These are phyloP conservation scores for Xyrauchen texanus DNA, from an alignment of 2,113 vertebrate genomes.

Conservation along the genomic window DNA sequence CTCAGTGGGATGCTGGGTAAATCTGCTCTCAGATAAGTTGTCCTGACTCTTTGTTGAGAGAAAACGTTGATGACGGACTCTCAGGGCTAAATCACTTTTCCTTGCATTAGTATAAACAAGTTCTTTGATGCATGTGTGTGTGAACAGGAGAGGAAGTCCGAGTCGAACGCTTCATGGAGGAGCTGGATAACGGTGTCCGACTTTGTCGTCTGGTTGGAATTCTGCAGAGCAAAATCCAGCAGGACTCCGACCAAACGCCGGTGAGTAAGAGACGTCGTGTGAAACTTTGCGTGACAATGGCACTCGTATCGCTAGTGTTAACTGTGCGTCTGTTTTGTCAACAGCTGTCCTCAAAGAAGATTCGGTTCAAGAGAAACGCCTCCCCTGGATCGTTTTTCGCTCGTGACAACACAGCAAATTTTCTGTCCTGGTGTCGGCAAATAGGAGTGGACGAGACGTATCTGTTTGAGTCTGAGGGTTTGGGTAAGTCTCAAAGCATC, in stretches of 20 bases:
- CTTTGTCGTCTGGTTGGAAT: slow-evolving; percentile 84
- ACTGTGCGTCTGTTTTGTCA: slow-evolving; percentile 44
- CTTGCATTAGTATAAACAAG: background rate
- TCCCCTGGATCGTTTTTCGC: slow-evolving; percentile 95
- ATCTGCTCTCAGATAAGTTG: background rate
- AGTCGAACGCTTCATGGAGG: slow-evolving; percentile 80
- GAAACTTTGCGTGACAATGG: background rate
- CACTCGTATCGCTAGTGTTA: background rate
- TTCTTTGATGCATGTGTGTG: background rate
- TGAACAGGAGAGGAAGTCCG: slow-evolving; percentile 74
- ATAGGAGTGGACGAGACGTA: slow-evolving; percentile 92
- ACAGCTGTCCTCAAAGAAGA: slow-evolving; percentile 85
- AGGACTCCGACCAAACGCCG: slow-evolving; percentile 73
- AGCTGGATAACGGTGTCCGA: slow-evolving; percentile 74
- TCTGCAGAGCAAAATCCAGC: slow-evolving; percentile 83
- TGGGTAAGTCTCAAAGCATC: slow-evolving; percentile 79
- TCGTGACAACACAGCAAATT: slow-evolving; percentile 97
- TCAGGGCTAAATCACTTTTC: background rate
- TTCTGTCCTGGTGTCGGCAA: slow-evolving; percentile 90
- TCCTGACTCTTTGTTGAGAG: slow-evolving; percentile 10
- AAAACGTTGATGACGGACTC: background rate
- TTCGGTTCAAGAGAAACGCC: slow-evolving; percentile 88
- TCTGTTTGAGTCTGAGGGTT: slow-evolving; percentile 95
- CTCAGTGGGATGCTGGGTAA: slow-evolving; percentile 88
- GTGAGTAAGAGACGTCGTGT: slow-evolving; percentile 66